Percentiles rank a stretch among this genome's conserved stretches.
These are phyloP conservation scores for Microtus pennsylvanicus DNA, from an alignment of 2,113 vertebrate species.

Conservation along the genomic window DNA sequence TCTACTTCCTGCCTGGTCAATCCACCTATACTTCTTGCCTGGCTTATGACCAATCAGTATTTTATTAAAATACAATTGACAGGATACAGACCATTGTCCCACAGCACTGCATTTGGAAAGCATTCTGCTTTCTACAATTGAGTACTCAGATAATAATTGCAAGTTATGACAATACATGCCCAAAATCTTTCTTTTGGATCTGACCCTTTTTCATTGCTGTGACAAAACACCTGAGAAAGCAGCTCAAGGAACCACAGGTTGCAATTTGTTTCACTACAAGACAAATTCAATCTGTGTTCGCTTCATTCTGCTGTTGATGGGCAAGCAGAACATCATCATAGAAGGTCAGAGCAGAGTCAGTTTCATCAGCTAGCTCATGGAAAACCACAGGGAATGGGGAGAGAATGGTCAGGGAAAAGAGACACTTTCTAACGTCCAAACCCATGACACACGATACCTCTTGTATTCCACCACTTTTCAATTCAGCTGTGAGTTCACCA, in stretches of 20 bases:
- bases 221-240: not conserved
- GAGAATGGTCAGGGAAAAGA: not conserved
- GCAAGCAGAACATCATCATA: not conserved
- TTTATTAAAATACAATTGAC: no score
- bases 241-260: not conserved
- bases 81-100: no score
- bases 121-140: not conserved
- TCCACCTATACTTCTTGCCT: no score
- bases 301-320: fast-evolving
- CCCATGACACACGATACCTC: no score
- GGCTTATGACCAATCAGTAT: no score
- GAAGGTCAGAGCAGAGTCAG: not conserved
- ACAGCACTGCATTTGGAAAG: not conserved
- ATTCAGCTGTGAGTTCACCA: not conserved
- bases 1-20: no score
- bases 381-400: not conserved
- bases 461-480: no score
- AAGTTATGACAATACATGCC: not conserved
- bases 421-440: not conserved
- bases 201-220: not conserved
- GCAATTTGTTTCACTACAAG: not conserved
- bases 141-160: not conserved
- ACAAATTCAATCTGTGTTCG: not conserved
- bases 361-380: not conserved
- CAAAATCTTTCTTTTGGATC: not conserved